Conservation (phyloP, 2,113 vertebrate genomes). For the Vireo altiloquus region DNA sequence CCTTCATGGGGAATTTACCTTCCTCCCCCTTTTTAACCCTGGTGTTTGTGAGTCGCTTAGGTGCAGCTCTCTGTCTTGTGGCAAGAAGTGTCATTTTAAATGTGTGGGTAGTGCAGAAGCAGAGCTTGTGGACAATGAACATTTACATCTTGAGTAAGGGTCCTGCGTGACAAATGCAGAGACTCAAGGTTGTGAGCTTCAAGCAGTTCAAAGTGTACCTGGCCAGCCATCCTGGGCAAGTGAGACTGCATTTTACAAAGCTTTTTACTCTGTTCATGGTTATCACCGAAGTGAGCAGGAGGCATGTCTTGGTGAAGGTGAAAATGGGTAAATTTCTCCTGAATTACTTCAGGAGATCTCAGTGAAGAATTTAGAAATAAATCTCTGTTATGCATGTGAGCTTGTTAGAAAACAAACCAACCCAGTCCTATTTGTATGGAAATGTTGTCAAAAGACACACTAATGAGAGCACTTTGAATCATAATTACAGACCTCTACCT, state of each 20-base stretch:
- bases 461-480: not conserved
- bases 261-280: accelerated
- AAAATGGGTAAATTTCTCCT: not conserved
- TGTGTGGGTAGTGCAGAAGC: accelerated
- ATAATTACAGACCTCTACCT: not conserved
- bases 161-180: not conserved
- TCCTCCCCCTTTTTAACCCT: not conserved
- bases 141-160: accelerated
- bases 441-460: not conserved
- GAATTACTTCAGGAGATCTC: not conserved
- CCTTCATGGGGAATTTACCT: not conserved
- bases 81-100: not conserved
- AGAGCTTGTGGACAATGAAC: not conserved
- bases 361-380: not conserved
- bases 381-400: accelerated
- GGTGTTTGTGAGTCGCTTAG: not conserved
- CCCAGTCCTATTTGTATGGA: not conserved
- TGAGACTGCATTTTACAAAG: not conserved
- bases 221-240: not conserved
- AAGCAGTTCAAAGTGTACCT: not conserved
- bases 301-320: not conserved
- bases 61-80: not conserved
- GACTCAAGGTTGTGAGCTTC: not conserved
- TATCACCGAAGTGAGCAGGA: not conserved
- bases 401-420: not conserved